phyloP scores from a whole-genome alignment of 2,888 invertebrate genomes.

The Papilio elwesi region DNA sequence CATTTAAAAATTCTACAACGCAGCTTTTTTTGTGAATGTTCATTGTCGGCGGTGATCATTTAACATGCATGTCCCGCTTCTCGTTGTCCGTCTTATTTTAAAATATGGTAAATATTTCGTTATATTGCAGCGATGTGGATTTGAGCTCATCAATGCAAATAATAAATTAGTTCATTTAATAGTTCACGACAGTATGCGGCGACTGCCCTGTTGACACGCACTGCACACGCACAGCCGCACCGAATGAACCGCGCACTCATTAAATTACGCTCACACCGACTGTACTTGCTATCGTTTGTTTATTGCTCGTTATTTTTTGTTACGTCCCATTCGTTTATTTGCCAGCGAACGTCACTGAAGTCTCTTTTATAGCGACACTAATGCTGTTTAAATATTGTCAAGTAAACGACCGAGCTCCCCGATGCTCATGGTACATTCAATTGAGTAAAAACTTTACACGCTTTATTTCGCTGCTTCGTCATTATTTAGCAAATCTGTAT shows the following conservation, averaged over 20 bases:
- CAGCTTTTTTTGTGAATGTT: too few species aligned
- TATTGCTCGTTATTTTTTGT: constrained; percentile 68
- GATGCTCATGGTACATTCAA: constrained; percentile 10
- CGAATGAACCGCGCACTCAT: constrained; percentile 34
- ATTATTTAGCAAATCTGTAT: too few species aligned
- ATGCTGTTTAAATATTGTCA: constrained; percentile 43
- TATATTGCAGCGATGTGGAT: neutral
- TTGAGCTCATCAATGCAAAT: constrained; percentile 38
- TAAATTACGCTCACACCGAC: constrained; percentile 35
- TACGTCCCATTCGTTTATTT: constrained; percentile 49
- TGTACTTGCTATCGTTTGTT: constrained; percentile 62
- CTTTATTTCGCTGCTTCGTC: constrained; percentile 1
- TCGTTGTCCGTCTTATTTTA: too few species aligned
- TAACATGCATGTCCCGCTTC: too few species aligned
- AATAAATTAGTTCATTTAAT: constrained; percentile 58
- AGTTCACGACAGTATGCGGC: constrained; percentile 47
- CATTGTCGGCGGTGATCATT: too few species aligned
- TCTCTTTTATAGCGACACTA: constrained; percentile 44
- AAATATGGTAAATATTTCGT: neutral
- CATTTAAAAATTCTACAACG: too few species aligned
- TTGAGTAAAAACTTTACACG: neutral
- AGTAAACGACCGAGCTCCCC: constrained; percentile 31
- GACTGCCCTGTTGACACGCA: constrained; percentile 33
- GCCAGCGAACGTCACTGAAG: constrained; percentile 60
- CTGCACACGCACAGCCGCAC: constrained; percentile 1